Percentiles rank a stretch among this genome's conserved stretches.
Evolutionary conservation across 2,797 vertebrate species (phyloP).

Genomic region (Ptychadena robeensis): DNA sequence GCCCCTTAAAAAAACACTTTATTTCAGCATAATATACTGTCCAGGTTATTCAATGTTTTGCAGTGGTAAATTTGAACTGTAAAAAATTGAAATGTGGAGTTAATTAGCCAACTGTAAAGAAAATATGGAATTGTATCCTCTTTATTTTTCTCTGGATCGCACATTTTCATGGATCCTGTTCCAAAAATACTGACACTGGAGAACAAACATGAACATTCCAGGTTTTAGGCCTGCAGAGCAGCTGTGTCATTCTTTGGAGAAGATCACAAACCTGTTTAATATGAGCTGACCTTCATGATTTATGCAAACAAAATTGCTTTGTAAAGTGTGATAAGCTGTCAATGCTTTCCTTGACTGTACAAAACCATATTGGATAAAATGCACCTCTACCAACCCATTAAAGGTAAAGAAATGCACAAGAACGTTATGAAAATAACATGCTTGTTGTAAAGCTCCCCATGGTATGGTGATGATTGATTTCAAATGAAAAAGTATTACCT

Average conservation of each 20-base stretch:
- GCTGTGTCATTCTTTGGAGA: not conserved
- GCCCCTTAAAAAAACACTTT: not conserved
- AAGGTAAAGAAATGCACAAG: too few relatives aligned
- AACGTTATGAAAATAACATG: not conserved
- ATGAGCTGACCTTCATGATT: not conserved
- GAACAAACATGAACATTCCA: slow-evolving; percentile 4
- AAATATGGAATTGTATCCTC: slow-evolving; percentile 3
- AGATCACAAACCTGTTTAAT: not conserved
- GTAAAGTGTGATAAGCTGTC: not conserved
- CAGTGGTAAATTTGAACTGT: not conserved
- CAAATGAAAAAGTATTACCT: too few relatives aligned
- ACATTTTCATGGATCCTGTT: slow-evolving; percentile 15
- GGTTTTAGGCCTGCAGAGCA: not conserved
- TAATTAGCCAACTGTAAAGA: not conserved
- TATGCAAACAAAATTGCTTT: not conserved
- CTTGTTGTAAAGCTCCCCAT: too few relatives aligned
- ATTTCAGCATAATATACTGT: not conserved
- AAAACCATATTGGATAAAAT: not conserved
- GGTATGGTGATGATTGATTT: too few relatives aligned
- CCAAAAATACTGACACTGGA: not conserved
- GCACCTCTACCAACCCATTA: not conserved
- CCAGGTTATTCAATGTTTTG: not conserved
- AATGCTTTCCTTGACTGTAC: not conserved
- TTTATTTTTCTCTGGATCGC: slow-evolving; percentile 14
- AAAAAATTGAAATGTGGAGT: slow-evolving; percentile 4